Percentiles rank a stretch among this genome's conserved stretches.
phyloP scores from a whole-genome alignment of 2,888 invertebrate genomes.

The Drosophila mercatorum region DNA sequence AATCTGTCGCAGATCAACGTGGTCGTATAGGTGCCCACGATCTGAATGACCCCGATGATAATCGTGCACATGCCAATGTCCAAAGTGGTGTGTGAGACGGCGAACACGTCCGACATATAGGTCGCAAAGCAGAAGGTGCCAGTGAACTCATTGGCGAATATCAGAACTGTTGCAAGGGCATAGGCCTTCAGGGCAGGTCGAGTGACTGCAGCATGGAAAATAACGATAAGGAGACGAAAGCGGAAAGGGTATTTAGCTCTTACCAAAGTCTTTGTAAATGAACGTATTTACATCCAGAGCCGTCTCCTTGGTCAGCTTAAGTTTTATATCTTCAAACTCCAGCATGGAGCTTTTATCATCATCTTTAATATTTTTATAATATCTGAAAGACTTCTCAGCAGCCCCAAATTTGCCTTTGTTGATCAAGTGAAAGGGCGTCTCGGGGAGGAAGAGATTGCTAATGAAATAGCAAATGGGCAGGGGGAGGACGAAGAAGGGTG shows the following conservation, averaged over 20 bases:
- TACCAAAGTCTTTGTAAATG: slow-evolving; percentile 54
- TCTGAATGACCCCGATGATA: slow-evolving; percentile 74
- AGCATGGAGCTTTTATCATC: slow-evolving; percentile 51
- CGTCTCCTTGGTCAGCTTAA: slow-evolving; percentile 44
- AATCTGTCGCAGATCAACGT: slow-evolving; percentile 70
- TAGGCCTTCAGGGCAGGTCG: slow-evolving; percentile 63
- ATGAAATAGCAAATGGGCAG: slow-evolving; percentile 66
- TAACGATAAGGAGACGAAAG: too few relatives aligned
- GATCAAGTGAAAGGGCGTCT: slow-evolving; percentile 75
- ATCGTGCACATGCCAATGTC: slow-evolving; percentile 75
- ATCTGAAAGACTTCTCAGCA: slow-evolving; percentile 71
- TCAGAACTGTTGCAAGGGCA: slow-evolving; percentile 48
- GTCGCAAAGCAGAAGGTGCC: slow-evolving; percentile 71
- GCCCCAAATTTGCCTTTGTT: slow-evolving; percentile 45
- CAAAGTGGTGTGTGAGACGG: slow-evolving; percentile 62
- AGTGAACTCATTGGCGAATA: slow-evolving; percentile 63
- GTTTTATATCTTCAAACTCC: slow-evolving; percentile 55
- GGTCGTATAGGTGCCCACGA: slow-evolving; percentile 69
- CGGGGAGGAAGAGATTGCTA: slow-evolving; percentile 64
- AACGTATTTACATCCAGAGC: slow-evolving; percentile 32
- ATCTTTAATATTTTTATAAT: slow-evolving; percentile 61
- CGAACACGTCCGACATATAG: slow-evolving; percentile 75
- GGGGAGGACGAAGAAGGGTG: slow-evolving; percentile 57
- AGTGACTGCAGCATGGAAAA: slow-evolving; percentile 48
- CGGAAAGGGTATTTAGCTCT: too few relatives aligned